phyloP scores from a whole-genome alignment of 1,140 invertebrate genomes.

The Laodelphax striatellus region DNA sequence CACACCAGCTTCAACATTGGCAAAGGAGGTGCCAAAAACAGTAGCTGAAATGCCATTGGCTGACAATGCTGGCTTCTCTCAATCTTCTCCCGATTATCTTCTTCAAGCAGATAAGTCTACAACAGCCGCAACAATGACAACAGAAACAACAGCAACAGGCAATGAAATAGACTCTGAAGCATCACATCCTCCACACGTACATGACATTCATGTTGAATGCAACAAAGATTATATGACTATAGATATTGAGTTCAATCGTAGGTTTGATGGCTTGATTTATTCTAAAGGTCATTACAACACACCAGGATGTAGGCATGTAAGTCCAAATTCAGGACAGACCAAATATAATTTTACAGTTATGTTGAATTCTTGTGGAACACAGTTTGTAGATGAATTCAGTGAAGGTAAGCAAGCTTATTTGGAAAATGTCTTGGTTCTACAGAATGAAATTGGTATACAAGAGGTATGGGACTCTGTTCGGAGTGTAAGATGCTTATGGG shows the following conservation, averaged over 20 bases:
- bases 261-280: conserved; percentile 68
- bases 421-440: conserved; percentile 67
- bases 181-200: conserved; percentile 60
- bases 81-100: not conserved
- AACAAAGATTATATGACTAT: conserved; percentile 75
- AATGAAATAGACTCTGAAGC: conserved; percentile 28
- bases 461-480: conserved; percentile 69
- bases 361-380: conserved; percentile 65
- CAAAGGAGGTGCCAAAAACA: no score
- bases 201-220: conserved; percentile 61
- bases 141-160: conserved; percentile 2
- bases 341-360: conserved; percentile 63
- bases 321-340: conserved; percentile 50
- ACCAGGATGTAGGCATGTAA: conserved; percentile 59
- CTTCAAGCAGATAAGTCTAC: not conserved
- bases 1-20: no score
- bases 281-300: conserved; percentile 63
- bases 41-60: no score
- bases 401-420: conserved; percentile 61
- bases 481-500: conserved; percentile 67
- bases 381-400: conserved; percentile 66
- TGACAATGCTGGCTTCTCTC: no score
- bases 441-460: conserved; percentile 67
- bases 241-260: conserved; percentile 62
- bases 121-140: not conserved